phyloP scores from a whole-genome alignment of 2,888 invertebrate genomes.

The Tiliacea citrago region DNA sequence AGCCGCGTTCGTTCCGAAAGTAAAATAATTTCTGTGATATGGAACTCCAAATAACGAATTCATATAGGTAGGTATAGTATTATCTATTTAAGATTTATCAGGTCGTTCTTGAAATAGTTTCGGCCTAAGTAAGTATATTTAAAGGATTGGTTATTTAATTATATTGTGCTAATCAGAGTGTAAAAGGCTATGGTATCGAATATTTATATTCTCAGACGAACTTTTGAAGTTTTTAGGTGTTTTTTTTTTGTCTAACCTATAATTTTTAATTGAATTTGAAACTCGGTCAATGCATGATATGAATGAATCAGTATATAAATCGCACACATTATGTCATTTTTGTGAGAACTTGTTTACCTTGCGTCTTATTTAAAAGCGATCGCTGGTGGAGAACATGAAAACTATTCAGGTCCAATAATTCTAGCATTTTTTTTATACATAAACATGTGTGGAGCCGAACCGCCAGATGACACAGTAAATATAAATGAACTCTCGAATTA shows the following conservation, averaged over 20 bases:
- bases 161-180: conserved; percentile 55
- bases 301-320: conserved; percentile 24
- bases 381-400: too few relatives aligned
- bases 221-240: conserved; percentile 36
- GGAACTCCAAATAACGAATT: conserved; percentile 32
- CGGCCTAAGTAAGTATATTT: conserved; percentile 44
- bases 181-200: conserved; percentile 59
- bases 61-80: conserved; percentile 17
- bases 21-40: neutral
- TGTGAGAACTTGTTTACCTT: neutral
- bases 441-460: too few relatives aligned
- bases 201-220: conserved; percentile 45
- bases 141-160: conserved; percentile 50
- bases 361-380: too few relatives aligned
- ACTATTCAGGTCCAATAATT: too few relatives aligned
- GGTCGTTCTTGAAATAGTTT: conserved; percentile 53
- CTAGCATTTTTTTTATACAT: too few relatives aligned
- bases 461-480: too few relatives aligned
- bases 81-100: conserved; percentile 42
- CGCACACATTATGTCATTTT: neutral
- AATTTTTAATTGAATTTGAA: conserved; percentile 45
- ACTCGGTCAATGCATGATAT: conserved; percentile 23
- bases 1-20: too few relatives aligned
- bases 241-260: conserved; percentile 28
- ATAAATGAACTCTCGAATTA: too few relatives aligned